Conservation (phyloP, 2,797 vertebrate species). For the Melanotaenia trifasciata region DNA sequence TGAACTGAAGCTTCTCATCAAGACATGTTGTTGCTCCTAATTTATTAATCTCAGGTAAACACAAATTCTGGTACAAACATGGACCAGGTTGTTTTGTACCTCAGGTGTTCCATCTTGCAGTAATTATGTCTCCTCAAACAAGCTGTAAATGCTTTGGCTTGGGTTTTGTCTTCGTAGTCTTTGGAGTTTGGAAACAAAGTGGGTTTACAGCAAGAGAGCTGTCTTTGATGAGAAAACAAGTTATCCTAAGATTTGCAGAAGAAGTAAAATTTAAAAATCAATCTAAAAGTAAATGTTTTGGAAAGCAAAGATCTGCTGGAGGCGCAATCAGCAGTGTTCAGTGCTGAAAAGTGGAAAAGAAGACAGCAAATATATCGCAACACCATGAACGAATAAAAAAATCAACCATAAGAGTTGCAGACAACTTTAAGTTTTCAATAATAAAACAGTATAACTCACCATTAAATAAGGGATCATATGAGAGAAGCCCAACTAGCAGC, state of each 20-base stretch:
- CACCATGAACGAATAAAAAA: slow-evolving; percentile 14
- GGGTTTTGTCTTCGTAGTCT: not conserved
- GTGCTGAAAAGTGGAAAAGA: not conserved
- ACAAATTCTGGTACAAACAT: not conserved
- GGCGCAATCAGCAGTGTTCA: slow-evolving; percentile 26
- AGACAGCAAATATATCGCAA: slow-evolving; percentile 17
- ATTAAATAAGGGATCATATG: slow-evolving; percentile 1
- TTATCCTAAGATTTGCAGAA: slow-evolving; percentile 6
- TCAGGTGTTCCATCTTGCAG: slow-evolving; percentile 27
- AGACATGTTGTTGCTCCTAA: not conserved
- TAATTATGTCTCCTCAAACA: slow-evolving; percentile 24
- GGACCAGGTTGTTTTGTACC: slow-evolving; percentile 2
- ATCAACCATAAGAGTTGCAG: not conserved
- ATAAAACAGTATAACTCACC: slow-evolving; percentile 14
- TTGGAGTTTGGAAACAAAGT: not conserved
- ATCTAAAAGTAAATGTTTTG: not conserved
- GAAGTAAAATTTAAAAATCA: slow-evolving; percentile 15
- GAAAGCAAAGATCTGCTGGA: slow-evolving; percentile 23
- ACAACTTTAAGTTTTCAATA: slow-evolving; percentile 8
- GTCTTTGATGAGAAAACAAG: slow-evolving; percentile 13
- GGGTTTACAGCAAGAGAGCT: not conserved
- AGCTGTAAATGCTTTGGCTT: slow-evolving; percentile 10
- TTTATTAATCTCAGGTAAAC: not conserved
- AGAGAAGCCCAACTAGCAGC: slow-evolving; percentile 8
- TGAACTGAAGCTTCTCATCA: not conserved